phyloP scores from a whole-genome alignment of 2,113 vertebrate species.

The Perognathus longimembris region DNA sequence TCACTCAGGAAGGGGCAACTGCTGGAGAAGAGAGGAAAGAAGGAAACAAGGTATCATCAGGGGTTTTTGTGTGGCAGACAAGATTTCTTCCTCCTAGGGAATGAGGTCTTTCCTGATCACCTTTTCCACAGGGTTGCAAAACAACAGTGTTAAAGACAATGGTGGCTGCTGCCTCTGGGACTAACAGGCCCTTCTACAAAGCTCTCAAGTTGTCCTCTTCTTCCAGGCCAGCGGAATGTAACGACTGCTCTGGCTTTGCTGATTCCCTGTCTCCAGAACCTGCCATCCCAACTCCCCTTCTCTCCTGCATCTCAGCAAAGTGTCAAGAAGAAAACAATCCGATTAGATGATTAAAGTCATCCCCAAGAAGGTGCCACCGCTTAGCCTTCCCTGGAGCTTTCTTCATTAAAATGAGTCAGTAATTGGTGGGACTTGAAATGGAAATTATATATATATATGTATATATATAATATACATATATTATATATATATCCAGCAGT shows the following conservation, averaged over 20 bases:
- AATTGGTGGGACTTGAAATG: slow-evolving; percentile 14
- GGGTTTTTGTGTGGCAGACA: neutral
- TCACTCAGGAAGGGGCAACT: neutral
- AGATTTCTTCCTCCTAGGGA: neutral
- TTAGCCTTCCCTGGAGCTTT: slow-evolving; percentile 44
- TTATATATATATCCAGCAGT: neutral
- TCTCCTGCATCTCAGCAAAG: slow-evolving; percentile 55
- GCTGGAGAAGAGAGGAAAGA: neutral
- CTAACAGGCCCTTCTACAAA: neutral
- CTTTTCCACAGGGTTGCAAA: neutral
- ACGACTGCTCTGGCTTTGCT: neutral
- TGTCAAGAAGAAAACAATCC: slow-evolving; percentile 64
- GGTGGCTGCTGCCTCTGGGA: neutral
- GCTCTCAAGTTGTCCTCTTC: neutral
- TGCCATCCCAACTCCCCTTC: slow-evolving; percentile 29
- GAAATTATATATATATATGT: neutral
- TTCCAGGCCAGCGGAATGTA: neutral
- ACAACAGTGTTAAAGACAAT: neutral
- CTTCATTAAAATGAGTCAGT: slow-evolving; percentile 52
- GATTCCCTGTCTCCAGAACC: neutral
- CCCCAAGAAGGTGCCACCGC: slow-evolving; percentile 52
- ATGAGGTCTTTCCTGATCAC: neutral
- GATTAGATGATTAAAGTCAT: slow-evolving; percentile 66
- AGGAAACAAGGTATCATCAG: neutral
- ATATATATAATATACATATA: neutral